phyloP scores from a whole-genome alignment of 1,140 invertebrate genomes.

The Scaptomyza montana region DNA sequence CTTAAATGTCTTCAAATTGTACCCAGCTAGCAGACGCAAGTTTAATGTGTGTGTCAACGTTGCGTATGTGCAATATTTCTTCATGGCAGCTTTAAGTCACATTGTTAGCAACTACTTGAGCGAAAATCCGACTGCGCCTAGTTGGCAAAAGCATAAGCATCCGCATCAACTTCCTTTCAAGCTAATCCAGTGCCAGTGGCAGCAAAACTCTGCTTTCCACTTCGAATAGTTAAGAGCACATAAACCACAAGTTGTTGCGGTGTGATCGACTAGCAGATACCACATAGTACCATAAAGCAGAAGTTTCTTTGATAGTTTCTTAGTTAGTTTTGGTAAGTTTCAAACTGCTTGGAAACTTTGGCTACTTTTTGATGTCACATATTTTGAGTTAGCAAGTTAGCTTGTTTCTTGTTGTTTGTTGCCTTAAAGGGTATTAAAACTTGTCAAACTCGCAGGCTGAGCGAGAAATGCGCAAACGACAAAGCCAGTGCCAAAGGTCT shows the following conservation, averaged over 20 bases:
- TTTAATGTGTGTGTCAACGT: constrained; percentile 19
- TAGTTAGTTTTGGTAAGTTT: not conserved
- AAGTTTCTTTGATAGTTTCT: not conserved
- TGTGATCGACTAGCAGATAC: constrained; percentile 5
- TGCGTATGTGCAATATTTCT: constrained; percentile 46
- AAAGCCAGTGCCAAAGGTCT: constrained; percentile 35
- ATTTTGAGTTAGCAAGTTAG: not conserved
- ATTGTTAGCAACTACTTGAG: constrained; percentile 21
- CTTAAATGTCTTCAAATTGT: constrained; percentile 15
- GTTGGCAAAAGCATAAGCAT: constrained; percentile 15
- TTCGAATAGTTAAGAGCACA: constrained; percentile 1
- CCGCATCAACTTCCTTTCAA: not conserved
- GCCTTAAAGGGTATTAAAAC: not conserved
- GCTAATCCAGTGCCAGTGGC: no score
- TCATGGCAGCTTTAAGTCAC: constrained; percentile 17
- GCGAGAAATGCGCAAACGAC: not conserved
- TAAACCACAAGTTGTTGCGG: no score
- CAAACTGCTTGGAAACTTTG: not conserved
- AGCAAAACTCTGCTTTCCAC: not conserved
- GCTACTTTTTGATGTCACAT: not conserved
- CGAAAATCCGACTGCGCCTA: constrained; percentile 26
- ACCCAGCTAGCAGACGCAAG: constrained; percentile 23
- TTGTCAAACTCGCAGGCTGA: not conserved
- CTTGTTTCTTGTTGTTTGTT: no score
- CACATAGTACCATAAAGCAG: not conserved